phyloP scores from a whole-genome alignment of 2,113 vertebrate genomes.

The Oryzias javanicus region DNA sequence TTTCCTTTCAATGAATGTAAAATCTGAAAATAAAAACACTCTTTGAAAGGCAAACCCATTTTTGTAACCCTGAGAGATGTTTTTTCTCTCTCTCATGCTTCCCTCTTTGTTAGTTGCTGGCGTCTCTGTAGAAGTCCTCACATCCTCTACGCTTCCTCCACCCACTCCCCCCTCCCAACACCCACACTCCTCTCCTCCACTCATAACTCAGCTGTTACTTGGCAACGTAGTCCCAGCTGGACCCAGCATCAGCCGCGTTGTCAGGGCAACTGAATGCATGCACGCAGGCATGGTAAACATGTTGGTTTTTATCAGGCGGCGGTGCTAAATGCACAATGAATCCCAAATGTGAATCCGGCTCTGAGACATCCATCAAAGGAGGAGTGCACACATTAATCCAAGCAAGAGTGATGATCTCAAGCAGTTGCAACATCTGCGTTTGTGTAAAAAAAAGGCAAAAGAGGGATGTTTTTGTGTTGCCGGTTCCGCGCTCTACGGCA shows the following conservation, averaged over 20 bases:
- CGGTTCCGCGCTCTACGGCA: conserved; percentile 14
- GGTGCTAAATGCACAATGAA: conserved; percentile 20
- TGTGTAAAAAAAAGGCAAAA: conserved; percentile 10
- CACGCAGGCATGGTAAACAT: conserved; percentile 62
- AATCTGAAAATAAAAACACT: too few relatives aligned
- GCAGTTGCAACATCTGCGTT: conserved; percentile 47
- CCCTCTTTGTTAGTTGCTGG: conserved; percentile 55
- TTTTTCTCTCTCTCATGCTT: conserved; percentile 34
- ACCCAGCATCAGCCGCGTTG: conserved; percentile 69
- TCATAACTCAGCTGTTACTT: conserved; percentile 80
- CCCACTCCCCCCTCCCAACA: conserved; percentile 33
- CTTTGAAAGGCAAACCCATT: too few relatives aligned
- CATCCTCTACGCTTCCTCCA: conserved; percentile 38
- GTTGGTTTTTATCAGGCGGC: conserved; percentile 25
- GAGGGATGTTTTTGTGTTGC: conserved; percentile 24
- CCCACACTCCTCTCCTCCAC: conserved; percentile 61
- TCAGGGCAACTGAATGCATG: conserved; percentile 62
- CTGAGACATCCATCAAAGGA: conserved; percentile 29
- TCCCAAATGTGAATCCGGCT: conserved; percentile 32
- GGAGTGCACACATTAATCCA: conserved; percentile 13
- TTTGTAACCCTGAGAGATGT: conserved; percentile 30
- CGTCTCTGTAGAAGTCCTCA: conserved; percentile 61
- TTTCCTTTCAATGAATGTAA: too few relatives aligned
- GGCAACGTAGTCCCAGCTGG: conserved; percentile 77
- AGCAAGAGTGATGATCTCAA: conserved; percentile 13